Conservation (phyloP, 2,797 vertebrate genomes). For the Tauraco hartlaubi region DNA sequence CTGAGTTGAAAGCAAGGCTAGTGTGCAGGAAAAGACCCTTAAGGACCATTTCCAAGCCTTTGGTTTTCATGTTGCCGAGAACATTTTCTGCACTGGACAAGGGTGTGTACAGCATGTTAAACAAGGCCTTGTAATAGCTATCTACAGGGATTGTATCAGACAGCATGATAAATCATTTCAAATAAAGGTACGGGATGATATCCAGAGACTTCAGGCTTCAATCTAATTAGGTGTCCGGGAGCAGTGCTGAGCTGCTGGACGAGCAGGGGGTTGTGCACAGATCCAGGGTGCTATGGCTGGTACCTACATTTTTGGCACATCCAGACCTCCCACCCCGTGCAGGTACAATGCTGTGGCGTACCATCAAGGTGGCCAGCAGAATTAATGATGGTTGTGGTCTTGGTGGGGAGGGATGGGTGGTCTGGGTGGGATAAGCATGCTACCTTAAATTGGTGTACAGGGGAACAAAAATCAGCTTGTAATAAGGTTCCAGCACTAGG, state of each 20-base stretch:
- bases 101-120: slow-evolving; percentile 20
- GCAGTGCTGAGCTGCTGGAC: not conserved
- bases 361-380: not conserved
- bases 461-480: slow-evolving; percentile 53
- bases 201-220: slow-evolving; percentile 54
- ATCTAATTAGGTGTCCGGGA: slow-evolving; percentile 36
- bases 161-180: slow-evolving; percentile 57
- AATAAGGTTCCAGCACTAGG: slow-evolving; percentile 23
- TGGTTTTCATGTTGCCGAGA: not conserved
- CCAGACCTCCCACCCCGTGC: not conserved
- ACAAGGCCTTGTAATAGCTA: not conserved
- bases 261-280: not conserved
- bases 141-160: slow-evolving; percentile 31
- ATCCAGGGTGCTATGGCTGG: not conserved
- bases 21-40: not conserved
- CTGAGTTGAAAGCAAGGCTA: not conserved
- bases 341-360: not conserved
- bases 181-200: slow-evolving; percentile 54
- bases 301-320: not conserved
- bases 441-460: not conserved
- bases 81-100: not conserved
- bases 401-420: not conserved
- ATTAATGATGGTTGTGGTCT: not conserved
- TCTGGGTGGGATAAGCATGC: not conserved
- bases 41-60: not conserved